These are phyloP conservation scores for Pogonus chalceus DNA, from an alignment of 1,140 invertebrate genomes.

Conservation along the genomic window DNA sequence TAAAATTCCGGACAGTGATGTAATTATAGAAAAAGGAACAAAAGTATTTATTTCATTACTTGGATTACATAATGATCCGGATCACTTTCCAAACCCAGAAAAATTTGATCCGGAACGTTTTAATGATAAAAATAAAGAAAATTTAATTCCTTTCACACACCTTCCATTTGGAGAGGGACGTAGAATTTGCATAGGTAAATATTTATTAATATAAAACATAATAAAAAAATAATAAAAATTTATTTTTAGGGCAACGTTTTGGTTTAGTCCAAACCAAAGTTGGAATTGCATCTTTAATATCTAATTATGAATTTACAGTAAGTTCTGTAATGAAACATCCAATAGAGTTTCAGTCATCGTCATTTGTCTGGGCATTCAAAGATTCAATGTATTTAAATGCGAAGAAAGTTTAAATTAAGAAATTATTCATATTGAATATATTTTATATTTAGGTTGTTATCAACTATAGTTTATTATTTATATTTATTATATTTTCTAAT, in stretches of 20 bases:
- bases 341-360: background rate
- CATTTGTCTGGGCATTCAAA: background rate
- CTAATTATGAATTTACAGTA: background rate
- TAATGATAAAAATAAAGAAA: conserved; percentile 26
- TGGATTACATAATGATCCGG: conserved; percentile 38
- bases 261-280: background rate
- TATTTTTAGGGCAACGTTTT: background rate
- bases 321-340: background rate
- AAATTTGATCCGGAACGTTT: conserved; percentile 38
- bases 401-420: background rate
- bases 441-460: no score
- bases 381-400: background rate
- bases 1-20: conserved; percentile 34
- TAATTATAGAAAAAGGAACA: conserved; percentile 23
- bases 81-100: conserved; percentile 34
- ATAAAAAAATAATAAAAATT: background rate
- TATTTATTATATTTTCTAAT: no score
- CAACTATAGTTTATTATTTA: no score
- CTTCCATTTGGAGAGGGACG: conserved; percentile 43
- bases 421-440: no score
- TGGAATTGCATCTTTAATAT: background rate
- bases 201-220: conserved; percentile 2
- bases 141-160: conserved; percentile 32
- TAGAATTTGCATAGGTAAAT: conserved; percentile 27
- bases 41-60: conserved; percentile 28